Evolutionary conservation across 2,797 vertebrate genomes (phyloP).

Genomic region (Chrosomus eos): DNA sequence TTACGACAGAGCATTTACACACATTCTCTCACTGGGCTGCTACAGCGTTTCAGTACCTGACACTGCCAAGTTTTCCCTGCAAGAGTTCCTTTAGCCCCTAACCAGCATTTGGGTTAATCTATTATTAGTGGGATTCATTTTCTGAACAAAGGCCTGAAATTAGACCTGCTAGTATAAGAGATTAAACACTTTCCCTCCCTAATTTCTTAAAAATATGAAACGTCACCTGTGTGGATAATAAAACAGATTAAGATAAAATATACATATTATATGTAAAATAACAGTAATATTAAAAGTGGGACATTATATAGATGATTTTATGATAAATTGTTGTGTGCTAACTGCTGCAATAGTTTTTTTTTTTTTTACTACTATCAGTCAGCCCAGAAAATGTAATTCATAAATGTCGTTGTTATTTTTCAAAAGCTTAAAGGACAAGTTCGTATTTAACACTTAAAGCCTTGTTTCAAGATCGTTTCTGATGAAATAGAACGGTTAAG

Average conservation of each 20-base stretch:
- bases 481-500: no score
- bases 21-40: conserved; percentile 48
- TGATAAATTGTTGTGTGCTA: not conserved
- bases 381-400: not conserved
- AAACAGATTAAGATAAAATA: not conserved
- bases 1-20: conserved; percentile 56
- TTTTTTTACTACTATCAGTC: not conserved
- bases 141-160: conserved; percentile 59
- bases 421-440: conserved; percentile 3
- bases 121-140: conserved; percentile 77
- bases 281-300: not conserved
- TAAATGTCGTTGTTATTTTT: not conserved
- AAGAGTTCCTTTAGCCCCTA: conserved; percentile 67
- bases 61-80: conserved; percentile 55
- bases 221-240: not conserved
- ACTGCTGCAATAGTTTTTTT: not conserved
- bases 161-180: conserved; percentile 48
- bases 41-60: conserved; percentile 56
- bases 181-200: not conserved
- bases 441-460: no score
- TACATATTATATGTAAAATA: not conserved
- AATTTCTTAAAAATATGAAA: conserved; percentile 4
- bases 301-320: not conserved
- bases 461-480: no score
- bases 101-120: conserved; percentile 78